These are phyloP conservation scores for Empis stercorea DNA, from an alignment of 2,888 invertebrate genomes.

Conservation along the genomic window DNA sequence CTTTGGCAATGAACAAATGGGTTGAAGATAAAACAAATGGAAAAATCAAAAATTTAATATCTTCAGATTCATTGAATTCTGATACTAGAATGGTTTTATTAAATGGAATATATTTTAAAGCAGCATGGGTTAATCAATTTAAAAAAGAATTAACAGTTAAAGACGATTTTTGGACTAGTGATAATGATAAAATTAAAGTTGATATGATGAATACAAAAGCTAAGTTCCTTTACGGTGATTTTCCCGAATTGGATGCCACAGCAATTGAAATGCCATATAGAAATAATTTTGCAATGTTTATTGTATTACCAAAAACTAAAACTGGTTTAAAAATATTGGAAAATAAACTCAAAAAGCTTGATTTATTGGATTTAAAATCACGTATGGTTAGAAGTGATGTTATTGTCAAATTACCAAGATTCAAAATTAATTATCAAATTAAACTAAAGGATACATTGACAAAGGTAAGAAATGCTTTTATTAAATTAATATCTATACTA, in stretches of 20 bases:
- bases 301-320: constrained; percentile 57
- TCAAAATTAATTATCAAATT: constrained; percentile 65
- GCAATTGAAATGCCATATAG: constrained; percentile 56
- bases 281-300: constrained; percentile 56
- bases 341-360: constrained; percentile 43
- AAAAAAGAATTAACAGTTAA: constrained; percentile 41
- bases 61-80: constrained; percentile 38
- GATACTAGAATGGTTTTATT: constrained; percentile 57
- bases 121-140: constrained; percentile 60
- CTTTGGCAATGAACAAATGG: constrained; percentile 63
- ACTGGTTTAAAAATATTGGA: constrained; percentile 53
- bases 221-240: constrained; percentile 19
- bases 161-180: constrained; percentile 51
- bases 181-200: constrained; percentile 38
- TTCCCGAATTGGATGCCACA: constrained; percentile 20
- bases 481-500: neutral
- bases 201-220: constrained; percentile 53
- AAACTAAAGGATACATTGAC: constrained; percentile 45
- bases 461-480: constrained; percentile 36
- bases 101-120: constrained; percentile 79
- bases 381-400: constrained; percentile 34
- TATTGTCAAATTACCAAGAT: constrained; percentile 59
- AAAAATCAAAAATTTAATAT: constrained; percentile 68
- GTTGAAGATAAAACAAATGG: constrained; percentile 64
- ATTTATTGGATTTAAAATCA: constrained; percentile 43